Evolutionary conservation across 2,113 vertebrate species (phyloP), one percentile per base, ranked within the genome.

Genomic region (Nothoprocta perdicaria): DNA sequence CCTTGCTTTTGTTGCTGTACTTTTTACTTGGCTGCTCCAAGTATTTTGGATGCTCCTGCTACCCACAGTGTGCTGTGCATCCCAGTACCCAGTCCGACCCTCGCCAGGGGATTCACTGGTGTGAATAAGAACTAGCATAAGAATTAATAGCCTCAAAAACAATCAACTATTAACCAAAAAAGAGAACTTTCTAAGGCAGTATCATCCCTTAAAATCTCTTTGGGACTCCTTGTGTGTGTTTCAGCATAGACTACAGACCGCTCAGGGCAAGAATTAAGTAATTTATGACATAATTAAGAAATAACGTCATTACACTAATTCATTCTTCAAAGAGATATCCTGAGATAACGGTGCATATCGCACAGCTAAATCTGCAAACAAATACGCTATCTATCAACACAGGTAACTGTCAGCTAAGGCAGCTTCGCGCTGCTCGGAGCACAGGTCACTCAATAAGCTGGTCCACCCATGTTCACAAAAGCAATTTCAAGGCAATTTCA

Each of bases 221-320:
- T 57, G 38, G 41, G 63, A 83, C 31, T 85, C 67, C 57, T 61
- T 62, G 23, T 26, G 58, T 68, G 23, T 72, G 23, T 52, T 86
- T 74, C 19, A 77, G 14, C 23, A 63, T 1, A 89, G 38, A 66
- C 31, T 65, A 69, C 41, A 60, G 27, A 84, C 50, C 75, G 67
- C 92, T 74, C 41, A 55, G 41, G 95, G 78, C 50, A 90, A 79
- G 41, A 94, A 45, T 21, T 38, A 72, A 68, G 46, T 89, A 84
- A 95, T 89, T 94, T 92, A 95, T 68, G 73, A 94, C 27, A 63
- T 78, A 95, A 91, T 94, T 92, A 80, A 72, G 46, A 88, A 92
- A 63, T 89, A 95, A 85, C 10, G 3, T 69, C 73, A 77, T 46
- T 89, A 89, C 7, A 86, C 60, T 94, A 91, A 86, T 60, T 92